A percentile compares a stretch with the other conserved stretches of the same genome.
Evolutionary conservation across 2,888 invertebrate species (phyloP).

Genomic region (Eumacrocentrus americanus): DNA sequence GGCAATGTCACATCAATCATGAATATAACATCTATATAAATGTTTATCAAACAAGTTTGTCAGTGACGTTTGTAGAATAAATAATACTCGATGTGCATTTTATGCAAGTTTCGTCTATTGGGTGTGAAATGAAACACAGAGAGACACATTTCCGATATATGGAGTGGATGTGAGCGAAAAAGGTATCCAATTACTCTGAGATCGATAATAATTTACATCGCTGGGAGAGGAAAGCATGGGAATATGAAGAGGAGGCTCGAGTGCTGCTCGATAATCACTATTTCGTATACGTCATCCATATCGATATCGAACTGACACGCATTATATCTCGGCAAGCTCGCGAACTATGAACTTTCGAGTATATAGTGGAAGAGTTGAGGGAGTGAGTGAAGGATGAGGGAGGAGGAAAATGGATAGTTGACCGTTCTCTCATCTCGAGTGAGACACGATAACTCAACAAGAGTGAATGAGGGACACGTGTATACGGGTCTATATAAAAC

Average conservation of each 20-base stretch:
- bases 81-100: not conserved
- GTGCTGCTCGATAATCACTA: conserved; percentile 15
- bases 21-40: not conserved
- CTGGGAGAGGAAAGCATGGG: not conserved
- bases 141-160: not conserved
- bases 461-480: not conserved
- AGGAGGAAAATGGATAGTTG: conserved; percentile 15
- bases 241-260: conserved; percentile 3
- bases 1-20: not conserved
- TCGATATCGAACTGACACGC: conserved; percentile 20
- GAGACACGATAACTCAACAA: conserved; percentile 1
- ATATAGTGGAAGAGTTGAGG: not conserved
- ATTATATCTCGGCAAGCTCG: conserved; percentile 32
- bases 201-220: conserved; percentile 17
- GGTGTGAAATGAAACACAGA: not conserved
- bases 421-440: conserved; percentile 16
- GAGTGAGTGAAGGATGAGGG: not conserved
- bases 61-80: not conserved
- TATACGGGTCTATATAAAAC: not conserved
- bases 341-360: conserved; percentile 48
- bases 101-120: not conserved
- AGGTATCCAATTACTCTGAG: conserved; percentile 20
- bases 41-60: not conserved
- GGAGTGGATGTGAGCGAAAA: not conserved
- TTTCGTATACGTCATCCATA: conserved; percentile 17